Percentiles rank a stretch among this genome's conserved stretches.
phyloP scores from a whole-genome alignment of 2,797 vertebrate species.

The Myripristis jacobus region DNA sequence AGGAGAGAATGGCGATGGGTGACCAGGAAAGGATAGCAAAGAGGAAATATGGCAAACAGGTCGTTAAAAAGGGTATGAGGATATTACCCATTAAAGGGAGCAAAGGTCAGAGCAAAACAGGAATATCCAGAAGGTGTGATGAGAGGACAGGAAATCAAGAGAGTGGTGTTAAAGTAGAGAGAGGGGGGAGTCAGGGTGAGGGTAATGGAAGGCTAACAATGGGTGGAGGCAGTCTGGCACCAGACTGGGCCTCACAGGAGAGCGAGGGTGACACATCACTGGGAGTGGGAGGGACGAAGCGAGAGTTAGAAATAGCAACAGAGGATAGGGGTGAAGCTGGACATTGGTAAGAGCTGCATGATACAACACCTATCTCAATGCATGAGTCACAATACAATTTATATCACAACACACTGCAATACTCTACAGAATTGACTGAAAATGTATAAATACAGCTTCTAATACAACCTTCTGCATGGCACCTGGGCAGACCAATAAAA shows the following conservation, averaged over 20 bases:
- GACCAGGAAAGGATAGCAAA: conserved; percentile 7
- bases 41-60: background rate
- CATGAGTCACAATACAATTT: too few species aligned
- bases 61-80: background rate
- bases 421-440: too few species aligned
- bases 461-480: too few species aligned
- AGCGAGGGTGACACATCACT: conserved; percentile 31
- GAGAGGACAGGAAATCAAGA: conserved; percentile 28
- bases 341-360: too few species aligned
- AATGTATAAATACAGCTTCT: too few species aligned
- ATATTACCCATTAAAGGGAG: conserved; percentile 25
- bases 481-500: too few species aligned
- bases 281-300: conserved; percentile 13
- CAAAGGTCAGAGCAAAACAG: conserved; percentile 13
- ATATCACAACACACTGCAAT: too few species aligned
- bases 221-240: conserved; percentile 60
- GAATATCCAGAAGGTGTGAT: conserved; percentile 25
- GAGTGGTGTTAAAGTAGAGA: conserved; percentile 15
- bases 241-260: conserved; percentile 56
- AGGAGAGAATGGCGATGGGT: conserved; percentile 5
- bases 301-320: conserved; percentile 34
- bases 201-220: conserved; percentile 52
- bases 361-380: too few species aligned
- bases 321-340: conserved; percentile 20
- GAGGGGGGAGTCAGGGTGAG: conserved; percentile 18